Percentiles rank a stretch among this genome's conserved stretches.
Evolutionary conservation across 2,888 invertebrate genomes (phyloP).

Genomic region (Oasisia sp.): DNA sequence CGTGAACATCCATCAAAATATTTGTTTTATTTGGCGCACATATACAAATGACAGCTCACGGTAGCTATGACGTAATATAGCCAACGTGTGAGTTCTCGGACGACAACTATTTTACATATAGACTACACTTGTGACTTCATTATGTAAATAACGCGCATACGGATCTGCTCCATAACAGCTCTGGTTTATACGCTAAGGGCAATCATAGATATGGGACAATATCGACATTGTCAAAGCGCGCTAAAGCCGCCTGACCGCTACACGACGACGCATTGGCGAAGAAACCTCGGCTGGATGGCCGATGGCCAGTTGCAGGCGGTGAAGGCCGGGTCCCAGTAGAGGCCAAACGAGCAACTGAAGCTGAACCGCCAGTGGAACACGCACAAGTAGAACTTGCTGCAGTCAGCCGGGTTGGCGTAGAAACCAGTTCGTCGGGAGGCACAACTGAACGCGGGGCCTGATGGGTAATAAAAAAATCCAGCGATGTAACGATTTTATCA

Average conservation of each 20-base stretch:
- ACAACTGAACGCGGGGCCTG: not conserved
- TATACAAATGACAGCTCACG: too few relatives aligned
- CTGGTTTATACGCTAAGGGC: not conserved
- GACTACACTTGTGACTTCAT: too few relatives aligned
- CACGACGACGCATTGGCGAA: not conserved
- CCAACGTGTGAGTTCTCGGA: too few relatives aligned
- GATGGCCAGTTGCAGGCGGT: conserved; percentile 22
- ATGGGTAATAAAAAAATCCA: too few relatives aligned
- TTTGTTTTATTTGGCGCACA: too few relatives aligned
- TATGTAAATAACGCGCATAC: too few relatives aligned
- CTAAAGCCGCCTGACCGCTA: not conserved
- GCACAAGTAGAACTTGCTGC: conserved; percentile 31
- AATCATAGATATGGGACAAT: not conserved
- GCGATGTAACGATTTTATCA: too few relatives aligned
- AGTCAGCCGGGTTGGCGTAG: conserved; percentile 25
- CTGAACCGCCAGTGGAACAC: conserved; percentile 22
- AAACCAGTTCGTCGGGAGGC: conserved; percentile 22
- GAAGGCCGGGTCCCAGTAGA: conserved; percentile 18
- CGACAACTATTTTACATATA: too few relatives aligned
- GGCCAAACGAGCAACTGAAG: conserved; percentile 29
- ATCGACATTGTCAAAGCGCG: not conserved
- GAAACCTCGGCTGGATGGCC: not conserved
- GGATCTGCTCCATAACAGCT: too few relatives aligned
- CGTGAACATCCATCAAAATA: too few relatives aligned
- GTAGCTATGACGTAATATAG: too few relatives aligned